Evolutionary conservation across 1,140 invertebrate genomes (phyloP).

Genomic region (Drosophila baimaii): DNA sequence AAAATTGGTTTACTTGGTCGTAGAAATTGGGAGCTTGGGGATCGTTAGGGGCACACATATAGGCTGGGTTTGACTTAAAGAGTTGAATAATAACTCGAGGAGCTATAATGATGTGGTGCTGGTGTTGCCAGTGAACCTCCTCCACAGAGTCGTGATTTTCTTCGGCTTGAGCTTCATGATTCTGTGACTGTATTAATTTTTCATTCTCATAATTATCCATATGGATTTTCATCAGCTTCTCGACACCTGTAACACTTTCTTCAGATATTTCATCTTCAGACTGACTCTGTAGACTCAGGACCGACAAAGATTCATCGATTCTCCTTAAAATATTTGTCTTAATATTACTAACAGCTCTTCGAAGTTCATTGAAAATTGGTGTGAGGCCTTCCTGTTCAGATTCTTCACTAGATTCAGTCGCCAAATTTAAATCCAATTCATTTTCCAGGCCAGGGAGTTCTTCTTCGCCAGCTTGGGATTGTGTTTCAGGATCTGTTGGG

Average conservation of each 20-base stretch:
- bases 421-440: not conserved
- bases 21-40: constrained; percentile 21
- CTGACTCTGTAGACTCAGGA: too few species aligned
- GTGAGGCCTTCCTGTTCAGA: not conserved
- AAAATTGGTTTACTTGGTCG: constrained; percentile 57
- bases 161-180: too few species aligned
- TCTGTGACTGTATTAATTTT: too few species aligned
- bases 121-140: constrained; percentile 27
- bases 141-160: too few species aligned
- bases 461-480: not conserved
- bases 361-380: not conserved
- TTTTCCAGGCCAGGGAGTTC: not conserved
- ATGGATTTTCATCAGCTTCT: too few species aligned
- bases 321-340: constrained; percentile 7
- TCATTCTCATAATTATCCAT: not conserved
- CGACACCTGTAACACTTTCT: too few species aligned
- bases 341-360: constrained; percentile 1
- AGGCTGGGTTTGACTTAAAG: constrained; percentile 52
- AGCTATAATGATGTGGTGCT: constrained; percentile 44
- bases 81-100: constrained; percentile 32
- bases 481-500: too few species aligned
- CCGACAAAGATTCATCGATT: not conserved
- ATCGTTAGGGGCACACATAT: not conserved
- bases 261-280: too few species aligned
- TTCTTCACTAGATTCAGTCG: not conserved